Evolutionary conservation across 2,113 vertebrate species (phyloP).

Genomic region (Bos indicus): DNA sequence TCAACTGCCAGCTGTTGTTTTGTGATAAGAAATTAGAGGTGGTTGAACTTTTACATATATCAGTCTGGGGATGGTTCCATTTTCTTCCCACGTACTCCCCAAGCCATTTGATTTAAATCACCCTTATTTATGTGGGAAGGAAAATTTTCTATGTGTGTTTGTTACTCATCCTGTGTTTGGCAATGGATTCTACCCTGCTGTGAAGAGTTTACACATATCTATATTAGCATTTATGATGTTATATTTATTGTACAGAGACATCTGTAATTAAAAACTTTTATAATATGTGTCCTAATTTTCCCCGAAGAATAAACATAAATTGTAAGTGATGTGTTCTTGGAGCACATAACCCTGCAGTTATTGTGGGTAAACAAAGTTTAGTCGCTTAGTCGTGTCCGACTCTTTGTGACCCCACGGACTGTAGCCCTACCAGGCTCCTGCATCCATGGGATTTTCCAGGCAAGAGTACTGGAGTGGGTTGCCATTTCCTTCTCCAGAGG

Average conservation of each 20-base stretch:
- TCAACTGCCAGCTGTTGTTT: slow-evolving; percentile 16
- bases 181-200: slow-evolving; percentile 24
- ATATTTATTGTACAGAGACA: background rate
- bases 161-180: slow-evolving; percentile 41
- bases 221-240: slow-evolving; percentile 49
- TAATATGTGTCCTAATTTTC: background rate
- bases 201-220: slow-evolving; percentile 30
- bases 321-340: background rate
- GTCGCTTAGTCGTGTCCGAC: background rate
- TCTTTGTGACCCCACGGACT: background rate
- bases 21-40: slow-evolving; percentile 9
- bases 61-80: slow-evolving; percentile 42
- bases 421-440: background rate
- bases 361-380: background rate
- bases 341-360: background rate
- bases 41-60: slow-evolving; percentile 24
- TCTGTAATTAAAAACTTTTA: slow-evolving; percentile 18
- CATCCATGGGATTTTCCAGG: background rate
- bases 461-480: background rate
- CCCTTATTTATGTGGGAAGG: slow-evolving; percentile 57
- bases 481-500: background rate
- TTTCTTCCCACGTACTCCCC: slow-evolving; percentile 26
- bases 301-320: background rate
- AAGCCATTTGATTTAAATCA: slow-evolving; percentile 63
- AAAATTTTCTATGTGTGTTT: slow-evolving; percentile 34